phyloP scores from a whole-genome alignment of 2,797 vertebrate genomes.

The Anolis apletophallus region DNA sequence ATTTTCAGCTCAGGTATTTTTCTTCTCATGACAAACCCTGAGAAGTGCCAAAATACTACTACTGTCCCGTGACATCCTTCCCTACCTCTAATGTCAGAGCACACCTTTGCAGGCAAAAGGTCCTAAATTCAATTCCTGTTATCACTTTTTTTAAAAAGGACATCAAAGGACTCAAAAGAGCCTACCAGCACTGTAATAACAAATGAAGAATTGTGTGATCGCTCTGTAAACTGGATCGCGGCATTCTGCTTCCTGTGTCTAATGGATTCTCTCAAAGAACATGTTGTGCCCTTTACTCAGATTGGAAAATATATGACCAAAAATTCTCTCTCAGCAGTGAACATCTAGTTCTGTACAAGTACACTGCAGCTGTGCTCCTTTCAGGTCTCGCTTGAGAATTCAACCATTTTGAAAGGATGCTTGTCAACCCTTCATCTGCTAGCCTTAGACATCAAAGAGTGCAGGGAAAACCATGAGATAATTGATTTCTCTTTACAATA shows the following conservation, averaged over 20 bases:
- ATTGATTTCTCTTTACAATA: slow-evolving; percentile 9
- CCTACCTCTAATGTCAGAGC: too few species aligned
- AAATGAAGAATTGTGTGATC: not conserved
- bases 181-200: not conserved
- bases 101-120: not conserved
- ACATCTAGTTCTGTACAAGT: not conserved
- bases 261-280: not conserved
- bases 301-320: not conserved
- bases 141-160: not conserved
- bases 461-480: slow-evolving; percentile 20
- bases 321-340: not conserved
- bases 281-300: not conserved
- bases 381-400: slow-evolving; percentile 4
- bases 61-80: too few species aligned
- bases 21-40: too few species aligned
- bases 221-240: not conserved
- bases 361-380: slow-evolving; percentile 17
- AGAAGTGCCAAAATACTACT: too few species aligned
- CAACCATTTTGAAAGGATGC: not conserved
- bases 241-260: not conserved
- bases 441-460: slow-evolving; percentile 25
- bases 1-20: too few species aligned
- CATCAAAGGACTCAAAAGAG: not conserved
- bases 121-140: not conserved
- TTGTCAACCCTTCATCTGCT: not conserved